These are phyloP conservation scores for Myiotriccus ornatus DNA, from an alignment of 2,797 vertebrate genomes.

Conservation along the genomic window DNA sequence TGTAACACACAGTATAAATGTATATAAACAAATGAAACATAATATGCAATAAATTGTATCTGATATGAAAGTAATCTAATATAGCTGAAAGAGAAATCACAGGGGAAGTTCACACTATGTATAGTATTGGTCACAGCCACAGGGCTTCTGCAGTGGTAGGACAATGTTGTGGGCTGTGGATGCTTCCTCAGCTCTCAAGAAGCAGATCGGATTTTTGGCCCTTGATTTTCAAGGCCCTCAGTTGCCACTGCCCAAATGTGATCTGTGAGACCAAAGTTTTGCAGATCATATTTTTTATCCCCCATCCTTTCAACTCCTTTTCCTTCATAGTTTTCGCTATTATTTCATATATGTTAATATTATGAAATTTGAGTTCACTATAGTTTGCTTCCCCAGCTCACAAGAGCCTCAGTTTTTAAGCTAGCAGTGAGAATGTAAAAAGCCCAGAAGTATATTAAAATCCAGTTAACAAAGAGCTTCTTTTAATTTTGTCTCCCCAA, in stretches of 20 bases:
- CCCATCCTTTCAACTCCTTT: not conserved
- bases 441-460: not conserved
- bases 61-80: no score
- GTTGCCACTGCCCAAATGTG: not conserved
- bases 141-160: no score
- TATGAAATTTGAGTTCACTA: not conserved
- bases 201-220: not conserved
- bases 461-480: not conserved
- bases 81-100: no score
- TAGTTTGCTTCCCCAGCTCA: not conserved
- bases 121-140: no score
- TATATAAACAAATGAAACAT: no score
- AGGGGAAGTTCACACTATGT: no score
- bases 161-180: fast-evolving
- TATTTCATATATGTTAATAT: not conserved
- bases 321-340: not conserved
- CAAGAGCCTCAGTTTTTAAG: not conserved
- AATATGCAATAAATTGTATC: no score
- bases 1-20: no score
- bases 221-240: not conserved
- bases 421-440: not conserved
- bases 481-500: not conserved
- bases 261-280: not conserved
- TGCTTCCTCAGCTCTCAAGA: not conserved
- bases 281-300: not conserved